phyloP scores from a whole-genome alignment of 2,888 invertebrate species.

The Heteropelma amictum region DNA sequence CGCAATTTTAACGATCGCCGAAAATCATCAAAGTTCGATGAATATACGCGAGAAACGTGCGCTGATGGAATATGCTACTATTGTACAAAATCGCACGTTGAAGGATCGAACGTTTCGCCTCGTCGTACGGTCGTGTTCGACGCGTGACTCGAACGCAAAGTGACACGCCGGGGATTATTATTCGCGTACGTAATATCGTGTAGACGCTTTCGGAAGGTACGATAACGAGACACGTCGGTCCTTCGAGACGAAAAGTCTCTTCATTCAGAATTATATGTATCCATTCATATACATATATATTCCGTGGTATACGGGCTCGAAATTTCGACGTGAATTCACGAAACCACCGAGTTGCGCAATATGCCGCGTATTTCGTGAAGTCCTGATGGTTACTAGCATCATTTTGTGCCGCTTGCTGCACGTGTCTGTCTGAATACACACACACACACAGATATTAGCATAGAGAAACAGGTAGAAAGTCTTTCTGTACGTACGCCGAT shows the following conservation, averaged over 20 bases:
- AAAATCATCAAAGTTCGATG: too few species aligned
- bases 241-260: not conserved
- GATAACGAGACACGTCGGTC: slow-evolving; percentile 3
- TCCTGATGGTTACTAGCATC: slow-evolving; percentile 24
- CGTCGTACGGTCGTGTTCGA: too few species aligned
- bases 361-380: slow-evolving; percentile 39
- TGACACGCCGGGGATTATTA: slow-evolving; percentile 6
- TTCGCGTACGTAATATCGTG: slow-evolving; percentile 14
- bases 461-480: slow-evolving; percentile 41
- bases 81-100: too few species aligned
- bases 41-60: too few species aligned
- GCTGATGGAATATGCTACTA: too few species aligned
- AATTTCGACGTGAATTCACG: slow-evolving; percentile 20
- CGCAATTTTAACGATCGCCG: too few species aligned
- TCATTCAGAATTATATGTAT: not conserved
- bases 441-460: not conserved
- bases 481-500: not conserved
- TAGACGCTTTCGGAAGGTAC: not conserved
- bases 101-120: too few species aligned
- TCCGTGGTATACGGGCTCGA: slow-evolving; percentile 23
- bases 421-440: not conserved
- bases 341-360: slow-evolving; percentile 45
- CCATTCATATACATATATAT: not conserved
- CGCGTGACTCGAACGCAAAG: not conserved
- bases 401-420: not conserved